Evolutionary conservation across 2,888 invertebrate genomes (phyloP), one percentile per base, ranked within the genome.

Genomic region (Periphyllus acericola): DNA sequence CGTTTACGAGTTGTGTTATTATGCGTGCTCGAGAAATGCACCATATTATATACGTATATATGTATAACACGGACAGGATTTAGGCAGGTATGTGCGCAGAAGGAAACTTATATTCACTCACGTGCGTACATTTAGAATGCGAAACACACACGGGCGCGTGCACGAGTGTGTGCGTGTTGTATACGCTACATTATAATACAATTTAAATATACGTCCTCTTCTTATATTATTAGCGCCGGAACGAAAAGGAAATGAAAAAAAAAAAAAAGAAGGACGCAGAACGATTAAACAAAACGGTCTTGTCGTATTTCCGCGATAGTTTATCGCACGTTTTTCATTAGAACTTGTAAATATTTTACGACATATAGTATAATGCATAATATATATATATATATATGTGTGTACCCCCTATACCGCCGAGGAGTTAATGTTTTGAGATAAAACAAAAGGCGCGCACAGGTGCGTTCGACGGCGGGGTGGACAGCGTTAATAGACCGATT

Each of bases 281-380:
- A 46, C 9, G 9, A 46, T 8, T 46, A 46, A 46, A 46, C 46
- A 5, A 46, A 46, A 46, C 46, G 1, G 46, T 81, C 32, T 68
- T 9, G 9, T 68, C 40, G 68, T 68, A 46, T 66, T 68, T 81
- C 9, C 36, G 19, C 36, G 9, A 46, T 32, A 14, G n/a, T 81
- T 81, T 71, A 46, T 81, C 11, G 46, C 68, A 3, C 29, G 25
- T 81, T 81, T 81, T 81, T 5, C 29, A 11, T 46, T 14, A 68
- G 4, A n/a, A 29, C 68, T 68, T 68, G 14, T 81, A 71, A 81
- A 81, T 81, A 71, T 81, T 81, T 81, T 68, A 81, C 81, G 68
- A 46, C 60, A 11, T 11, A 11, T 46, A 46, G n/a, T n/a, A n/a
- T n/a, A n/a, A n/a, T n/a, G n/a, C 46, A 5, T 46, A 5, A 5